Evolutionary conservation across 2,888 invertebrate species (phyloP).

Genomic region (Nineta flava): DNA sequence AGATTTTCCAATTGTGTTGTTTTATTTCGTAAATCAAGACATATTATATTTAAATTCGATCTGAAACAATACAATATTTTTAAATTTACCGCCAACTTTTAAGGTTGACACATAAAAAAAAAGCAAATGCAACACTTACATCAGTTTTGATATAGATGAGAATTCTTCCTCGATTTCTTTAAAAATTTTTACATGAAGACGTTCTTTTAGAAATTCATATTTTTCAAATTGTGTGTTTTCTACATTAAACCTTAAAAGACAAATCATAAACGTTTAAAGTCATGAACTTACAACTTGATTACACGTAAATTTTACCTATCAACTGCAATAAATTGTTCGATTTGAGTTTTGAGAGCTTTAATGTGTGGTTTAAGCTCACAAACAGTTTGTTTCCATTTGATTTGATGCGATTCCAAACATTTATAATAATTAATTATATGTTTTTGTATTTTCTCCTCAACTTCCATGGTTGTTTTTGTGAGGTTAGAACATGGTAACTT

Average conservation of each 20-base stretch:
- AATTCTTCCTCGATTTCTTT: constrained; percentile 29
- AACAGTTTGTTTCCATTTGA: constrained; percentile 31
- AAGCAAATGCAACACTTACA: too few relatives aligned
- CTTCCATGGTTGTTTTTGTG: constrained; percentile 11
- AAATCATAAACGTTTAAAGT: constrained; percentile 13
- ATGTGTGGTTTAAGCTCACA: constrained; percentile 34
- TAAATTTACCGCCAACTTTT: neutral
- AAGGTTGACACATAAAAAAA: too few relatives aligned
- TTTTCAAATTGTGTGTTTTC: constrained; percentile 29
- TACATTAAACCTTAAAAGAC: constrained; percentile 30
- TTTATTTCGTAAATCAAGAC: constrained; percentile 21
- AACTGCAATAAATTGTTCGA: constrained; percentile 33
- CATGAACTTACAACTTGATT: constrained; percentile 13
- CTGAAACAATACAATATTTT: constrained; percentile 15
- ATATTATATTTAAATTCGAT: constrained; percentile 17
- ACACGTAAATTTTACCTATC: constrained; percentile 27
- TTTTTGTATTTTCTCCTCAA: constrained; percentile 29
- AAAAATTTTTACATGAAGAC: constrained; percentile 28
- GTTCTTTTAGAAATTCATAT: constrained; percentile 28
- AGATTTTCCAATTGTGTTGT: constrained; percentile 18
- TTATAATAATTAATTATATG: constrained; percentile 35
- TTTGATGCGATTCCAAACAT: constrained; percentile 32
- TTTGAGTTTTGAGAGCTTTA: constrained; percentile 33
- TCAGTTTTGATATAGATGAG: constrained; percentile 11
- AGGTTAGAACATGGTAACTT: neutral